Conservation (phyloP, 2,797 vertebrate species). For the Myotis myotis region DNA sequence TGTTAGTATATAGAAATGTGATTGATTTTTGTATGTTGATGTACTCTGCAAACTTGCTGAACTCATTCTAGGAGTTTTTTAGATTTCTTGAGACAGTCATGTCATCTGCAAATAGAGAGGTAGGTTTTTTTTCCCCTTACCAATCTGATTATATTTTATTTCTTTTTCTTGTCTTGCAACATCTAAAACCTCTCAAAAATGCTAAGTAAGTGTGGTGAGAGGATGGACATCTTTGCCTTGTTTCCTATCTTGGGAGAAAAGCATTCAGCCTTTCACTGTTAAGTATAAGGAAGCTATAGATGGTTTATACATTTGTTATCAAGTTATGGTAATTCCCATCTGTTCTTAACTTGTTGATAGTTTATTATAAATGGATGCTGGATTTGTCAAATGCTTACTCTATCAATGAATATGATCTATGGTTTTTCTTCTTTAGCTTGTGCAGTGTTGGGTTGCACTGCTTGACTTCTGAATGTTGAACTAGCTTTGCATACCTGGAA, state of each 20-base stretch:
- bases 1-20: slow-evolving; percentile 3
- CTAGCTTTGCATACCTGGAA: background rate
- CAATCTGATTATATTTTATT: background rate
- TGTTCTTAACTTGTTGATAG: background rate
- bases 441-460: background rate
- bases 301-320: background rate
- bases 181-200: background rate
- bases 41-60: background rate
- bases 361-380: background rate
- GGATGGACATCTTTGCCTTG: background rate
- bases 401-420: background rate
- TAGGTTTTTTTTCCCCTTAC: background rate
- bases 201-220: background rate
- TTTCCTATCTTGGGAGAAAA: background rate
- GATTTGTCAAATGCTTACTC: background rate
- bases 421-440: background rate
- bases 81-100: background rate
- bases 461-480: background rate
- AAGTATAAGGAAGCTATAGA: background rate
- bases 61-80: background rate
- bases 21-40: background rate
- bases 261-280: background rate
- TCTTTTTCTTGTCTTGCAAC: background rate
- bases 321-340: background rate
- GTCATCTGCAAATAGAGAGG: background rate